phyloP scores from a whole-genome alignment of 2,888 invertebrate genomes.

The Lasioglossum villosulum region DNA sequence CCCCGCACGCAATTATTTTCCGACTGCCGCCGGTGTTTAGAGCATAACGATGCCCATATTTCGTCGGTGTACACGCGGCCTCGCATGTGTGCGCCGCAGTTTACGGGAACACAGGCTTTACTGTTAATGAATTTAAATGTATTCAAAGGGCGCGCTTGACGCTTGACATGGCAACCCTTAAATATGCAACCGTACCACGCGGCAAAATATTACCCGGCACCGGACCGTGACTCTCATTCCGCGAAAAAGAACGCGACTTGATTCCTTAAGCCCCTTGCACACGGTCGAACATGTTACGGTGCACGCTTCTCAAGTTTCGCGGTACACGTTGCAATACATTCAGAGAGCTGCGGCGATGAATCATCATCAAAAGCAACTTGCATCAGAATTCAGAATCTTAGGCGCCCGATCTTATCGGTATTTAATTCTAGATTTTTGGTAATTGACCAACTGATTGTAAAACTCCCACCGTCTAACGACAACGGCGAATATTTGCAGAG shows the following conservation, averaged over 20 bases:
- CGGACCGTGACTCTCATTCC: conserved; percentile 77
- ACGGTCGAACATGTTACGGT: neutral
- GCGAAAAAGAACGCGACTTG: conserved; percentile 37
- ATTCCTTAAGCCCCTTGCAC: neutral
- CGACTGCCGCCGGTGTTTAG: conserved; percentile 26
- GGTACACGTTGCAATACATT: neutral
- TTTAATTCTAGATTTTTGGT: neutral
- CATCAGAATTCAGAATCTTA: no score
- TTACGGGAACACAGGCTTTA: conserved; percentile 67
- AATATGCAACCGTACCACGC: conserved; percentile 80
- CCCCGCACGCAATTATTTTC: conserved; percentile 35
- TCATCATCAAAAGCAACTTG: neutral
- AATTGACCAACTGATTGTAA: neutral
- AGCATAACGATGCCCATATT: conserved; percentile 34
- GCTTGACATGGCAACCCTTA: conserved; percentile 83
- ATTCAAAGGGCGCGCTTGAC: conserved; percentile 83
- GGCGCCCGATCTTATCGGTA: neutral
- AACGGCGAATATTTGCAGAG: neutral
- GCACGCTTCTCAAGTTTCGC: conserved; percentile 7
- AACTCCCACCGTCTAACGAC: no score
- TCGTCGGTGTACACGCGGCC: conserved; percentile 8
- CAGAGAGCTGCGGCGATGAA: neutral
- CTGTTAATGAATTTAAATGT: conserved; percentile 83
- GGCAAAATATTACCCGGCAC: conserved; percentile 77
- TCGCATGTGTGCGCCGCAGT: conserved; percentile 37